Base-by-base conservation (phyloP, 1,140 invertebrate species). In the Pogonomyrmex barbatus region DNA sequence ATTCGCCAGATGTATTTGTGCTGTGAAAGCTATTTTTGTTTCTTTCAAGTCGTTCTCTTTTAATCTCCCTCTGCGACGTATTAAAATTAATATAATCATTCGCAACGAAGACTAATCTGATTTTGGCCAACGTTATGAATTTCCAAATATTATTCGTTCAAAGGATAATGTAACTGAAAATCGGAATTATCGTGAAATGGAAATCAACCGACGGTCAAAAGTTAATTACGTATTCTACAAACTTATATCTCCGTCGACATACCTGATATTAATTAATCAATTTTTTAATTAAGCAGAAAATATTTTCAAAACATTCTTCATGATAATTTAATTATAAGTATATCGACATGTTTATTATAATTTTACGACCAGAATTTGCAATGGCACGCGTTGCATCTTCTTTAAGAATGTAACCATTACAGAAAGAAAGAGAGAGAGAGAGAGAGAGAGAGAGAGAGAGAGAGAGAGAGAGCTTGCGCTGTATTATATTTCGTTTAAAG, bases 401-500 rank as follows among this genome's bases (percentile, higher is more conserved):
- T 82, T 58, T 36, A 58, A 56, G 14, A 56, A 82, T 60, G 60
- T 81, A 81, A 82, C 10, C 5, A 56, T 45, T 52, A 2, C 3
- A 58, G n/a, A 58, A 24, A 30, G 5, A 4, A 0, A 24, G 24
- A 24, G 24, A 58, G n/a, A 58, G 56, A 30, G 5, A 4, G 24
- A 24, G 24, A 24, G 24, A 58, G n/a, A 58, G 56, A 30, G 24
- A 24, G 24, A 24, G 24, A 24, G 24, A 24, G 24, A 24, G 24
- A 24, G 5, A 4, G 24, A 52, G n/a, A 68, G 10, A 24, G 36
- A 14, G 36, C 47, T 70, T 39, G 24, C 47, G 12, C n/a, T 2
- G 42, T 4, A 60, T 60, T 82, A 71, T 73, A 47, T 82, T 71
- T 71, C 17, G 71, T 82, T 24, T 82, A 82, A 82, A 82, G 65